Evolutionary conservation across 2,797 vertebrate genomes (phyloP).

Genomic region (Orientallactaga sibirica): DNA sequence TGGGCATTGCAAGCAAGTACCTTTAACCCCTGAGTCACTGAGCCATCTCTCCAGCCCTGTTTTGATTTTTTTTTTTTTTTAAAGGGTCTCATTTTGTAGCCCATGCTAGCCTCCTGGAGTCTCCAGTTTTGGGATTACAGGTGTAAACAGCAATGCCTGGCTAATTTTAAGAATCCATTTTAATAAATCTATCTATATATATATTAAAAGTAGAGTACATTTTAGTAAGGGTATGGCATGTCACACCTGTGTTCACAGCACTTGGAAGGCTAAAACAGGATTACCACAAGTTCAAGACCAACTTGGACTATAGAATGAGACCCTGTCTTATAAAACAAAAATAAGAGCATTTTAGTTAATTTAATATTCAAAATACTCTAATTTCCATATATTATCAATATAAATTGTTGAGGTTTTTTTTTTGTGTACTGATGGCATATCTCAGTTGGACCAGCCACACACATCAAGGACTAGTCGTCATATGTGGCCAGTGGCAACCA

Average conservation of each 20-base stretch:
- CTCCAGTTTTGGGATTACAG: too few species aligned
- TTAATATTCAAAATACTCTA: neutral
- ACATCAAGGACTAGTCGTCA: neutral
- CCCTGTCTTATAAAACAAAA: neutral
- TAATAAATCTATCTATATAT: too few species aligned
- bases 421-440: neutral
- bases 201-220: too few species aligned
- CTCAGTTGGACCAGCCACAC: neutral
- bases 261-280: neutral
- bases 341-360: slow-evolving; percentile 12
- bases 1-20: too few species aligned
- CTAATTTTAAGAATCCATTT: too few species aligned
- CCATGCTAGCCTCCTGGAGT: too few species aligned
- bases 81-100: too few species aligned
- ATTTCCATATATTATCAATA: neutral
- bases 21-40: too few species aligned
- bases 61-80: too few species aligned
- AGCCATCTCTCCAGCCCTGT: too few species aligned
- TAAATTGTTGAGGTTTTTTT: slow-evolving; percentile 4
- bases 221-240: too few species aligned
- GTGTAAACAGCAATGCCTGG: too few species aligned
- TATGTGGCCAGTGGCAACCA: neutral
- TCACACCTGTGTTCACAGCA: neutral
- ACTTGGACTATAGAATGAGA: neutral
- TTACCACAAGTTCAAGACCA: neutral